Base-by-base conservation (phyloP, 2,888 invertebrate genomes). In the Acronicta leporina region DNA sequence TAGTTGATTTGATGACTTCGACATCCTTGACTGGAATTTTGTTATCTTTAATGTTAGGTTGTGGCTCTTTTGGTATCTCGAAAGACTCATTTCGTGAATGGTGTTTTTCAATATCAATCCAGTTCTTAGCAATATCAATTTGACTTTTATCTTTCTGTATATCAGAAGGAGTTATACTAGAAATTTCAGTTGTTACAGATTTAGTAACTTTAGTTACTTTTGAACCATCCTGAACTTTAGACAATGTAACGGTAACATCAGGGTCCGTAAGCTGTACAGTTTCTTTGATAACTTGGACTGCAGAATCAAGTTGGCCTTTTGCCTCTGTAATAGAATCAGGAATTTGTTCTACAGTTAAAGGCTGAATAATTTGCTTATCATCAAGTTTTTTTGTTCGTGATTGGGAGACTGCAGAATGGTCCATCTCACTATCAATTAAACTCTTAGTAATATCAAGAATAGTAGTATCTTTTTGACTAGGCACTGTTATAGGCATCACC, bases 381-480 rank as follows among this genome's bases (percentile, higher is more conserved):
- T 42, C 45, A 61, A 71, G 59, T 2, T 4, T 50, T 16, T 47
- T 47, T 33, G 13, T 16, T 45, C 35, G 20, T 50, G 20, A 27
- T 14, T 38, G 9, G 9, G 72, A 56, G 1, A 55, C 41, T 8
- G 46, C 7, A 1, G 76, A 79, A 48, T 82, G 73, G n/a, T 72
- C 73, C 8, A 65, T 68, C 70, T 84, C 85, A 68, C 68, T 83
- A 13, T 55, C 77, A 25, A 84, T 76, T 5, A 85, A 68, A 35
- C 45, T 72, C 41, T 76, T 72, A 16, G 63, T 74, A 15, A 54
- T 45, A 47, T 76, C 68, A n/a, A 54, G 25, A 16, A 71, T 33
- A 0, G 51, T 63, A 15, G 57, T 56, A 35, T 55, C 44, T 20
- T 58, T 70, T 45, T 54, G 43, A 27, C 54, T 27, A 5, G 63